Percentiles rank a stretch among this genome's conserved stretches.
Evolutionary conservation across 2,797 vertebrate genomes (phyloP).

Genomic region (Ibycter americanus): DNA sequence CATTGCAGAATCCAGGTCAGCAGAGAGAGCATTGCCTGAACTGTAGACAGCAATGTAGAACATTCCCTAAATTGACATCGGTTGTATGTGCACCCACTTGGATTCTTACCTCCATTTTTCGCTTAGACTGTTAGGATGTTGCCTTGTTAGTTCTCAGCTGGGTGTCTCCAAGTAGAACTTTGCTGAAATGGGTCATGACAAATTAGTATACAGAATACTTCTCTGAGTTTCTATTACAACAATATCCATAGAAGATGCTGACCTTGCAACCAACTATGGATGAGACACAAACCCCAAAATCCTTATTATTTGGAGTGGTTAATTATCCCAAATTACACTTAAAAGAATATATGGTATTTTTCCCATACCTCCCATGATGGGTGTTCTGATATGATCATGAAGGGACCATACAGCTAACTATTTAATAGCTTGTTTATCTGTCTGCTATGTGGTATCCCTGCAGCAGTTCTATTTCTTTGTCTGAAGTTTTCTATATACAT

Average conservation of each 20-base stretch:
- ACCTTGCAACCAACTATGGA: neutral
- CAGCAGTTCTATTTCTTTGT: constrained; percentile 20
- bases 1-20: neutral
- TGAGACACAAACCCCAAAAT: neutral
- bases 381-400: neutral
- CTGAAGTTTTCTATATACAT: neutral
- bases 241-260: neutral
- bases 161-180: neutral
- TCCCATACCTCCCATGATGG: neutral
- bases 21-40: neutral
- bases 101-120: neutral
- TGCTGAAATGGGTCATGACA: neutral
- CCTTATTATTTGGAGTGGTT: neutral
- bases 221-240: neutral
- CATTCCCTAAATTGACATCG: neutral
- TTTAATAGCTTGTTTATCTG: constrained; percentile 28
- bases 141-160: neutral
- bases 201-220: neutral
- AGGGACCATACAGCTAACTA: neutral
- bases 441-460: neutral
- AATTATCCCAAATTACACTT: neutral
- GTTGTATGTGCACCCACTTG: neutral
- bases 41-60: neutral
- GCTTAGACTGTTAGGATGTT: neutral
- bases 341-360: neutral